Base-by-base conservation (phyloP, 1,140 invertebrate species). In the Lucilia cuprina region DNA sequence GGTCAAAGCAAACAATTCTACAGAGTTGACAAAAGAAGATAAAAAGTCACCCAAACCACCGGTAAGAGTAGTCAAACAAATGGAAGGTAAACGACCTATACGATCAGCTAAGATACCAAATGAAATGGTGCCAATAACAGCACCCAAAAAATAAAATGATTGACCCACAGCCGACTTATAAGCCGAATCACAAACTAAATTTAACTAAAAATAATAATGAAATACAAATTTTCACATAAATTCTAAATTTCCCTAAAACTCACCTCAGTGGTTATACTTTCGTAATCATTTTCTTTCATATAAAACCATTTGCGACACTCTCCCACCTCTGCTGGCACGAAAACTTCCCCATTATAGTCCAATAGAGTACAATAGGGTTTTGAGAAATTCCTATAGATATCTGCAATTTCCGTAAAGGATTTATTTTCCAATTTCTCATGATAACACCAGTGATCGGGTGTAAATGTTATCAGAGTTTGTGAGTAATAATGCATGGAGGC, bases 81-180 rank as follows among this genome's bases (percentile, higher is more conserved):
- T 89, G 17, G 93, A 92, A 0, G 93, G 93, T 17, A 94, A 87
- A 5, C 94, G 89, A 1, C 94, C 94, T 21, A 92, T 92, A 2
- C 91, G 88, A 87, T 94, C 94, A 0, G 93, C 92, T 60, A 94
- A 86, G 83, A 92, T 87, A 1, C 94, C 94, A 85, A 94, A 91
- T 49, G 92, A 86, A n/a, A 94, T 87, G 14, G 93, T 93, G 13
- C 94, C 94, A 14, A 93, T 50, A 0, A 93, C 91, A 8, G 93
- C 93, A 9, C 94, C 94, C 14, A 93, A 87, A 86, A 94, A 94
- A 88, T 93, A 94, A 47, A 94, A 89, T 2, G 93, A 93, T 88
- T 94, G 93, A 4, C 93, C 93, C 17, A 93, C 86, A 10, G 92
- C 92, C 60, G 93, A 88, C 86, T 92, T 92, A 92, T 93, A 94